Percentiles rank a stretch among this genome's conserved stretches.
Conservation (phyloP, 2,888 invertebrate genomes). For the Spicauda simplicius region DNA sequence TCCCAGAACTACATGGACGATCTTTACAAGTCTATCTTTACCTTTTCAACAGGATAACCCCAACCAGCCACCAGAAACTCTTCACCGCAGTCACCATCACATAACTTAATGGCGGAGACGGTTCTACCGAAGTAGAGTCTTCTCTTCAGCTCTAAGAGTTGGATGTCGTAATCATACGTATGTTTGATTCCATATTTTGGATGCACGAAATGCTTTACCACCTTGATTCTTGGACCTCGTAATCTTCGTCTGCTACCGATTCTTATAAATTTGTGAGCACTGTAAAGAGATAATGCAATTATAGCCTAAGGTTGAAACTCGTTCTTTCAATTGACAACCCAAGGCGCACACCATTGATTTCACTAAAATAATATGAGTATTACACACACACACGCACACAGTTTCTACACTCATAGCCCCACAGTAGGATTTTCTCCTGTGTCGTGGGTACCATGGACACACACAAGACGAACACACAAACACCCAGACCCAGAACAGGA, state of each 20-base stretch:
- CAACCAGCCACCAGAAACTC: conserved; percentile 61
- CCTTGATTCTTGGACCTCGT: conserved; percentile 49
- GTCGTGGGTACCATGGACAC: too few relatives aligned
- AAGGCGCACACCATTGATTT: too few relatives aligned
- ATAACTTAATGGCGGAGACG: conserved; percentile 51
- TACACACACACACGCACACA: too few relatives aligned
- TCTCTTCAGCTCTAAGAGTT: conserved; percentile 53
- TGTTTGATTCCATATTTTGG: conserved; percentile 56
- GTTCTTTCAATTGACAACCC: too few relatives aligned
- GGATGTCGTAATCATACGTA: conserved; percentile 65
- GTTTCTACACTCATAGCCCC: too few relatives aligned
- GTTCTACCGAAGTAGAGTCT: conserved; percentile 49
- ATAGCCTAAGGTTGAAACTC: too few relatives aligned
- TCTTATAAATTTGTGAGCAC: conserved; percentile 51
- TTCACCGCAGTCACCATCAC: conserved; percentile 47
- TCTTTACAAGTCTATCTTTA: conserved; percentile 38
- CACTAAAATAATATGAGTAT: too few relatives aligned
- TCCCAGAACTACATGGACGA: too few relatives aligned
- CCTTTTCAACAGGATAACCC: conserved; percentile 66
- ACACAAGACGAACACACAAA: too few relatives aligned
- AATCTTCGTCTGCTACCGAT: conserved; percentile 56
- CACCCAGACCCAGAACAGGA: too few relatives aligned
- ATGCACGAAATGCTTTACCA: conserved; percentile 56
- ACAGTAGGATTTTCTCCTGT: too few relatives aligned
- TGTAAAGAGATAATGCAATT: not conserved